Evolutionary conservation across 2,888 invertebrate species (phyloP), one percentile per base, ranked within the genome.

Genomic region (Ashinkailepas kermadecensis): DNA sequence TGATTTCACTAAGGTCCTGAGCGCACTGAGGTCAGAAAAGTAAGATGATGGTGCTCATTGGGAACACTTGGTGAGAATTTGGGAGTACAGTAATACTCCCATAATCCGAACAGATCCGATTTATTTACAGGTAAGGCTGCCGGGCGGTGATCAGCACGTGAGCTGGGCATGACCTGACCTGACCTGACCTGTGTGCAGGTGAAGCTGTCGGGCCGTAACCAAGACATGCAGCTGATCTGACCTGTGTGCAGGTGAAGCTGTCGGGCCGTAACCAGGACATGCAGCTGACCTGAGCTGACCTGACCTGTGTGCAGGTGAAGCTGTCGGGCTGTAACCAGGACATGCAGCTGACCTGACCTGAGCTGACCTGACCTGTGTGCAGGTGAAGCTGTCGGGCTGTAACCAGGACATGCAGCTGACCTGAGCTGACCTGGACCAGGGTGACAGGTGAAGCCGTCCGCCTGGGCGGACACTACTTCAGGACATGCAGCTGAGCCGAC

Each of bases 301-400:
- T 89, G 39, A 4, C 39, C 39, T 39, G 39, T 39, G 39, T 39
- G 39, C 39, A 39, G 39, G 39, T 39, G 39, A 39, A 39, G 39
- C 39, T 39, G 39, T 39, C 39, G 39, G 39, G 39, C 39, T 4
- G 4, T 39, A 39, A 39, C 39, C 39, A 39, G 39, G 4, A 39
- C 39, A 39, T 39, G 39, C 39, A 39, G 39, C 39, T 39, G 39
- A 39, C 4, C 39, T 39, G 39, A 39, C 39, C 39, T 39, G 39
- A 39, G 2, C 39, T 39, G 39, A 39, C 39, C 39, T 39, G 39
- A 39, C 39, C 39, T 39, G 39, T 39, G 39, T 4, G 4, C 39
- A 39, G 39, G 39, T 95, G 1, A 95, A 95, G 88, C 87, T 96
- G 83, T 94, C 93, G 86, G 93, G 94, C 0, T 90, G 91, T 84